Conservation (phyloP, 2,888 invertebrate species). For the Nemapogon koenigi region DNA sequence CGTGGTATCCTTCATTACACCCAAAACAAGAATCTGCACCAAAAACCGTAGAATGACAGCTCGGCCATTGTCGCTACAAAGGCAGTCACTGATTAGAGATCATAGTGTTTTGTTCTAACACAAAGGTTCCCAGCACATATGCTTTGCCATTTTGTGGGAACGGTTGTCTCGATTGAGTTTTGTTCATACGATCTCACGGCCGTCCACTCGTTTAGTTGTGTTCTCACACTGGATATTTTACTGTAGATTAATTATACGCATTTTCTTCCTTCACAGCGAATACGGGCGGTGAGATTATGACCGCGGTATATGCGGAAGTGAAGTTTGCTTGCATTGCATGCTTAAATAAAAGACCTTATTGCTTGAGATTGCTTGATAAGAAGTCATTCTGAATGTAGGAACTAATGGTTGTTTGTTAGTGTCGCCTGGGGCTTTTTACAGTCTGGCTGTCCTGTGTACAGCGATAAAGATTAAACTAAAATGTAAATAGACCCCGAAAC, state of each 20-base stretch:
- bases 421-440: no score
- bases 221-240: conserved; percentile 42
- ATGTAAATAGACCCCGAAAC: no score
- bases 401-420: no score
- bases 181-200: conserved; percentile 45
- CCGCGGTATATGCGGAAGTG: conserved; percentile 27
- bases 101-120: conserved; percentile 27
- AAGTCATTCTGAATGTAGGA: no score
- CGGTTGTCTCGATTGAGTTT: conserved; percentile 29
- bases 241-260: conserved; percentile 40
- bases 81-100: conserved; percentile 5
- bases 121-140: conserved; percentile 44
- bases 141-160: conserved; percentile 38
- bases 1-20: no score
- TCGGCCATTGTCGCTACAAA: no score
- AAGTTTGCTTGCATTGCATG: conserved; percentile 13
- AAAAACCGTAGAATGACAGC: no score
- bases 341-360: conserved; percentile 6
- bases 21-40: no score
- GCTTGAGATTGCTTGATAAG: no score
- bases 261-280: conserved; percentile 27
- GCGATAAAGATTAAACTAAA: no score
- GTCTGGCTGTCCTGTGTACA: no score
- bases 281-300: conserved; percentile 24
- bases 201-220: conserved; percentile 29